A percentile compares a stretch with the other conserved stretches of the same genome.
Conservation (phyloP, 2,113 vertebrate genomes). For the Phoenicopterus ruber region DNA sequence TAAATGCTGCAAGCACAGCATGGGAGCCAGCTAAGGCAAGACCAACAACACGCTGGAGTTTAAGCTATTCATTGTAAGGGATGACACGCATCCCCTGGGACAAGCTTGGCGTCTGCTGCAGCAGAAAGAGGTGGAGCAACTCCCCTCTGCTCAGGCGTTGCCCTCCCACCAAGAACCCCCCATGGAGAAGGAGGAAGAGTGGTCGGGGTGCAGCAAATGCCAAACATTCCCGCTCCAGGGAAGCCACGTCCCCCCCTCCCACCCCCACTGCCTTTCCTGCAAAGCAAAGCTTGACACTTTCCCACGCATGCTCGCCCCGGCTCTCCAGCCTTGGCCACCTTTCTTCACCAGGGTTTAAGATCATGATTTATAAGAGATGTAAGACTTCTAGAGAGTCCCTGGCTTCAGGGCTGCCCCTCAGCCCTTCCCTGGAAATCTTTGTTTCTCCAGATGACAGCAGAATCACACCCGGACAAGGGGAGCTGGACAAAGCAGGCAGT, state of each 20-base stretch:
- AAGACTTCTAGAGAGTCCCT: not conserved
- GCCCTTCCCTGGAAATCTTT: not conserved
- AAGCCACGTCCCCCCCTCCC: not conserved
- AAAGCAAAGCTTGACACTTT: not conserved
- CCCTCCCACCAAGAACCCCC: conserved; percentile 40
- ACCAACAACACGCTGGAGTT: not conserved
- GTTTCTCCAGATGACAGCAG: not conserved
- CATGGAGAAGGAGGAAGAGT: conserved; percentile 30
- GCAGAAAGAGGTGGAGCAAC: conserved; percentile 18
- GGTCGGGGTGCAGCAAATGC: conserved; percentile 31
- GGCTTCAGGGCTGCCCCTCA: not conserved
- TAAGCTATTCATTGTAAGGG: not conserved
- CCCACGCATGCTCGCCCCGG: fast-evolving
- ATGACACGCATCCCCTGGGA: not conserved
- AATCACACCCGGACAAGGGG: not conserved
- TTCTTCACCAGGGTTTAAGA: not conserved
- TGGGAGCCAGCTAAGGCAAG: not conserved
- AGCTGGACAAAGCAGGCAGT: not conserved
- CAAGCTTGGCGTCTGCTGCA: not conserved
- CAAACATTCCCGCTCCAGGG: conserved; percentile 24
- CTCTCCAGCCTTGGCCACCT: not conserved
- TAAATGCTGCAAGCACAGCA: not conserved
- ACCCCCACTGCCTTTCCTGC: not conserved
- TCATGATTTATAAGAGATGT: not conserved
- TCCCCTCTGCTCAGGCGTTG: not conserved